phyloP scores from a whole-genome alignment of 1,140 invertebrate species.

The Eurosta solidaginis region DNA sequence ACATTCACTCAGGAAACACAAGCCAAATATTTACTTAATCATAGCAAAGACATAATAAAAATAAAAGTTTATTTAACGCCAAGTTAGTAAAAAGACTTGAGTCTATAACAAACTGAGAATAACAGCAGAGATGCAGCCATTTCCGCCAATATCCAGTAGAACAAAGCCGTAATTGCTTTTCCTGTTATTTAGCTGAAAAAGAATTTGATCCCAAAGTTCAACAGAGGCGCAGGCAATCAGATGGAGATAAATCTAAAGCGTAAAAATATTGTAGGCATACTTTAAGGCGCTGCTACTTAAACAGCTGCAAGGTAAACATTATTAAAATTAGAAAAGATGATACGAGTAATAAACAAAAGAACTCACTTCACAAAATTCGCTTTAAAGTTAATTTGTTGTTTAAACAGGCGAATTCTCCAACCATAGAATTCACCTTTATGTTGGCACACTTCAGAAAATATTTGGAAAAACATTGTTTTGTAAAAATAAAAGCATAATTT shows the following conservation, averaged over 20 bases:
- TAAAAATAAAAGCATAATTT: not conserved
- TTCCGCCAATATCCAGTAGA: not conserved
- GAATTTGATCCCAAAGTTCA: not conserved
- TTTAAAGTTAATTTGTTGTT: not conserved
- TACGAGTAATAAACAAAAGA: not conserved
- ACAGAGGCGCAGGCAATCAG: not conserved
- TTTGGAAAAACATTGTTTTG: not conserved
- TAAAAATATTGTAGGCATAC: not conserved
- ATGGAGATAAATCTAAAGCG: not conserved
- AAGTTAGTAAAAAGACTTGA: not conserved
- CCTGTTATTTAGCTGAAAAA: not conserved
- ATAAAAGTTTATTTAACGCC: not conserved
- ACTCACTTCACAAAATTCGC: not conserved
- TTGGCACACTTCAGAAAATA: not conserved
- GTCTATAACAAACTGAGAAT: not conserved
- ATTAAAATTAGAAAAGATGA: not conserved
- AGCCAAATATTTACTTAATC: too few relatives aligned
- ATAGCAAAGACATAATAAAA: not conserved
- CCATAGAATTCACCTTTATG: not conserved
- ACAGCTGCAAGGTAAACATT: not conserved
- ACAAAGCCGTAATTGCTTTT: not conserved
- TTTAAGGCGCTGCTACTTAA: not conserved
- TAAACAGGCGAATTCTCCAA: not conserved
- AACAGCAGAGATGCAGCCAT: not conserved
- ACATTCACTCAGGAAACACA: not conserved